A percentile compares a stretch with the other conserved stretches of the same genome.
Conservation (phyloP, 1,140 invertebrate species). For the Oncopodura yosiiana region DNA sequence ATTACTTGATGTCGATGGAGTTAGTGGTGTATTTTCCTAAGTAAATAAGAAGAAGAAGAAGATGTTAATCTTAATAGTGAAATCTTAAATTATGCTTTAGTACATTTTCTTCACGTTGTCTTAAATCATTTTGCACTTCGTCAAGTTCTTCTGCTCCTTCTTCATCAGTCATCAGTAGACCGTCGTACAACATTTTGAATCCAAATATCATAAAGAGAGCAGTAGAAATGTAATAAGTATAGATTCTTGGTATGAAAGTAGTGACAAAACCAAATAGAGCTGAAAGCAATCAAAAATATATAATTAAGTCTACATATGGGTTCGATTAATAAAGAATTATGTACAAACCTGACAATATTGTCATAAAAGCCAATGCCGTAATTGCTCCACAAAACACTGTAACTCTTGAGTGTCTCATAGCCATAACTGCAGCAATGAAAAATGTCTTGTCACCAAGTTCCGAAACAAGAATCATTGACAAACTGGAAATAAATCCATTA, state of each 20-base stretch:
- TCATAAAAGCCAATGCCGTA: conserved; percentile 86
- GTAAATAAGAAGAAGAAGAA: background rate
- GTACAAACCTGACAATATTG: conserved; percentile 70
- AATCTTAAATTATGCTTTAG: background rate
- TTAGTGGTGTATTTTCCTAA: background rate
- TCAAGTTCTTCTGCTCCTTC: conserved; percentile 94
- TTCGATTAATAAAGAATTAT: background rate
- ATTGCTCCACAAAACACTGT: conserved; percentile 91
- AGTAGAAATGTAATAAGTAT: conserved; percentile 91
- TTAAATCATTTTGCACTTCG: conserved; percentile 86
- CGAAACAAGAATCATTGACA: conserved; percentile 93
- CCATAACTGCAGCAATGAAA: conserved; percentile 99
- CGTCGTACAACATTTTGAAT: conserved; percentile 96
- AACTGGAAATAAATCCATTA: conserved; percentile 85
- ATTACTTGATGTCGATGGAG: background rate
- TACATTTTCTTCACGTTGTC: conserved; percentile 67
- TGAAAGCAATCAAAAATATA: conserved; percentile 37
- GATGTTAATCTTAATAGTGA: background rate
- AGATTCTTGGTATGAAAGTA: conserved; percentile 76
- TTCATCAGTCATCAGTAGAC: conserved; percentile 83
- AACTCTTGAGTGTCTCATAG: conserved; percentile 89
- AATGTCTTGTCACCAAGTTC: conserved; percentile 99
- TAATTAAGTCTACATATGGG: no score
- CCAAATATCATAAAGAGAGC: conserved; percentile 92
- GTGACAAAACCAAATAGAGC: conserved; percentile 81